These are phyloP conservation scores for Triplophysa bombifrons DNA, from an alignment of 2,797 vertebrate species.

Conservation along the genomic window DNA sequence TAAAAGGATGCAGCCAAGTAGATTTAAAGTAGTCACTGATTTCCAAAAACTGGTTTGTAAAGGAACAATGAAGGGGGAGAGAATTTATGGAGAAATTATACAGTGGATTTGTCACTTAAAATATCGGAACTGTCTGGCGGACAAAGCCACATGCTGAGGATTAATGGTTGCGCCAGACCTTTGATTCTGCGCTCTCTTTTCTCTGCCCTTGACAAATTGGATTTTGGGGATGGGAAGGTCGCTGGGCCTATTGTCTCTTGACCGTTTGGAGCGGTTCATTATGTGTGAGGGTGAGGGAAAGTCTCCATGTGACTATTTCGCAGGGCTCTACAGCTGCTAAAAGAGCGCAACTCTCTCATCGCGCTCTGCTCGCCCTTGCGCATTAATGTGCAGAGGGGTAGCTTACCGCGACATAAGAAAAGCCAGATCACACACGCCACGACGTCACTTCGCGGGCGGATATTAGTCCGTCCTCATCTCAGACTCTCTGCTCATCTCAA, in stretches of 20 bases:
- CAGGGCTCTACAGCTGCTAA: constrained; percentile 93
- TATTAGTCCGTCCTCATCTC: constrained; percentile 84
- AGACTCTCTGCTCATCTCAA: constrained; percentile 69
- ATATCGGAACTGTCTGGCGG: constrained; percentile 98
- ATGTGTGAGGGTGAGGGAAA: constrained; percentile 95
- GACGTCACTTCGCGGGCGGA: constrained; percentile 94
- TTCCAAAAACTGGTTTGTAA: constrained; percentile 94
- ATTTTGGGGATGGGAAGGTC: constrained; percentile 99
- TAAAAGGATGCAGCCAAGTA: constrained; percentile 97
- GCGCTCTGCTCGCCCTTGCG: constrained; percentile 77
- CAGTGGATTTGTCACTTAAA: constrained; percentile 99
- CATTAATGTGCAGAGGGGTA: constrained; percentile 75
- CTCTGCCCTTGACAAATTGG: constrained; percentile 99
- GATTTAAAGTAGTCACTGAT: constrained; percentile 97
- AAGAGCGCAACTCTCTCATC: constrained; percentile 93
- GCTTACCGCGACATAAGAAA: constrained; percentile 82
- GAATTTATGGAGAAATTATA: constrained; percentile 99
- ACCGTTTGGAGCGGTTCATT: constrained; percentile 96
- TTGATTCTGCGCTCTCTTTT: constrained; percentile 96
- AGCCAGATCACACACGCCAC: constrained; percentile 81
- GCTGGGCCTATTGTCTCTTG: constrained; percentile 94
- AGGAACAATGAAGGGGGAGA: constrained; percentile 89
- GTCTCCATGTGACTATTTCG: constrained; percentile 98
- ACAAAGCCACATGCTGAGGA: constrained; percentile 99
- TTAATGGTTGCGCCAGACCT: constrained; percentile 98